These are phyloP conservation scores for Gymnothorax javanicus DNA, from an alignment of 2,797 vertebrate species.

Conservation along the genomic window DNA sequence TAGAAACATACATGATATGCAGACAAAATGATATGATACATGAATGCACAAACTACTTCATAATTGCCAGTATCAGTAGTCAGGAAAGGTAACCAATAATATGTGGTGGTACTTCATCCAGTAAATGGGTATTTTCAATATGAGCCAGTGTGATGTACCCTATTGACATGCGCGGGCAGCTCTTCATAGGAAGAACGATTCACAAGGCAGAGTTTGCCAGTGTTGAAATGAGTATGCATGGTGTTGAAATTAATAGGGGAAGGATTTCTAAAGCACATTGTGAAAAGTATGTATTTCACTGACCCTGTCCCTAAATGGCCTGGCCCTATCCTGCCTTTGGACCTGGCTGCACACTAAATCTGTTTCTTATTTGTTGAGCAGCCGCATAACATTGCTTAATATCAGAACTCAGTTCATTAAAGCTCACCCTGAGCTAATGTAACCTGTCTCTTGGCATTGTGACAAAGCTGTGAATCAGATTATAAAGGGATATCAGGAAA, in stretches of 20 bases:
- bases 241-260: neutral
- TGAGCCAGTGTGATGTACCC: neutral
- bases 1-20: no score
- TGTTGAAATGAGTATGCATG: neutral
- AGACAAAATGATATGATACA: neutral
- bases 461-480: conserved; percentile 73
- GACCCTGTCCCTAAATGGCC: conserved; percentile 33
- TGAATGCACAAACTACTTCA: neutral
- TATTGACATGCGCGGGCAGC: neutral
- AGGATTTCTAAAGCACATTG: neutral
- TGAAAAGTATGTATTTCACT: neutral
- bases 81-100: neutral
- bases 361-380: conserved; percentile 58
- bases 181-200: neutral
- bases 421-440: conserved; percentile 58
- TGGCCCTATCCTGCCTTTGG: conserved; percentile 37
- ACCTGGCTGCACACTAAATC: conserved; percentile 39
- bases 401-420: conserved; percentile 68
- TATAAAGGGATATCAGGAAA: conserved; percentile 61
- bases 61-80: neutral
- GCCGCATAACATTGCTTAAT: conserved; percentile 55
- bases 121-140: neutral
- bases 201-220: neutral
- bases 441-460: conserved; percentile 65
- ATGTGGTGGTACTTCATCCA: no score